Evolutionary conservation across 2,113 vertebrate species (phyloP).

Genomic region (Tenebrosternarchus preto): DNA sequence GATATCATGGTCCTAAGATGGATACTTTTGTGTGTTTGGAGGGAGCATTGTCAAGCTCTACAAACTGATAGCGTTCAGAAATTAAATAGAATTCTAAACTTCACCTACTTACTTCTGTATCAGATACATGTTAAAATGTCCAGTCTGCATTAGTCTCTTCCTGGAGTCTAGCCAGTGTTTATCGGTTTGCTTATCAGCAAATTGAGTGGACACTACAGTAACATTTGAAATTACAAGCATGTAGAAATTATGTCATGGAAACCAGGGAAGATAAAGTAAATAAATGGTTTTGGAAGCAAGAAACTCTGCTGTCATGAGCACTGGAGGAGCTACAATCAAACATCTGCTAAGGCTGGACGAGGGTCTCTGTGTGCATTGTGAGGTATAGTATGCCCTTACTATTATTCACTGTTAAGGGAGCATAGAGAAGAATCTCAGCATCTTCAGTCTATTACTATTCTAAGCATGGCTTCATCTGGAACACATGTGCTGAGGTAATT

Average conservation of each 20-base stretch:
- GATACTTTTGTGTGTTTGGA: too few species aligned
- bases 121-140: not conserved
- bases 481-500: too few species aligned
- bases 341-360: not conserved
- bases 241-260: conserved; percentile 28
- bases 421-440: too few species aligned
- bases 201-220: not conserved
- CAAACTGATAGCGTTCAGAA: too few species aligned
- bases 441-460: too few species aligned
- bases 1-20: too few species aligned
- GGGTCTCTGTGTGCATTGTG: not conserved
- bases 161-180: conserved; percentile 19
- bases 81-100: too few species aligned
- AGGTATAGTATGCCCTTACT: too few species aligned
- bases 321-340: not conserved
- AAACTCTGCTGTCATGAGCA: too few species aligned
- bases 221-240: not conserved
- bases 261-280: conserved; percentile 16
- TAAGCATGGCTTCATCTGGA: too few species aligned
- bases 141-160: conserved; percentile 16
- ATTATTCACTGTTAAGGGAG: too few species aligned
- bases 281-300: not conserved
- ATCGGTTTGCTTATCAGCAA: conserved; percentile 29
- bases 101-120: not conserved
- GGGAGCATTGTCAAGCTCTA: too few species aligned